These are phyloP conservation scores for Cheilosia scutellata DNA, from an alignment of 2,888 invertebrate genomes.

Conservation along the genomic window DNA sequence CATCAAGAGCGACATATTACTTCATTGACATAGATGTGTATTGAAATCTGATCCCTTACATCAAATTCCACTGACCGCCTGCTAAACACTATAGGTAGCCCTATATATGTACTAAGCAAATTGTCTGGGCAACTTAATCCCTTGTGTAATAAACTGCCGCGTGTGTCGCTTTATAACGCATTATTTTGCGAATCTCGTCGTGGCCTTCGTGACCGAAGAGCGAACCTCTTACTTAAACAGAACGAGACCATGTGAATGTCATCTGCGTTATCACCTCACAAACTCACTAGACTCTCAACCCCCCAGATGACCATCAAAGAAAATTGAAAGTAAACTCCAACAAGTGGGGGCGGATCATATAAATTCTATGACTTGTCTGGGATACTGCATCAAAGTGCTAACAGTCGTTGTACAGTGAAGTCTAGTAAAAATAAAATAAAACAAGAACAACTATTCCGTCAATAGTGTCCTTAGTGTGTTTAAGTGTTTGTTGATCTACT, in stretches of 20 bases:
- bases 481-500: slow-evolving; percentile 23
- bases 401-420: slow-evolving; percentile 47
- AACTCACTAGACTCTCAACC: slow-evolving; percentile 34
- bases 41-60: slow-evolving; percentile 53
- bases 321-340: slow-evolving; percentile 65
- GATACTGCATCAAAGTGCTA: slow-evolving; percentile 61
- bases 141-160: slow-evolving; percentile 57
- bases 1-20: slow-evolving; percentile 70
- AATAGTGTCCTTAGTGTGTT: slow-evolving; percentile 32
- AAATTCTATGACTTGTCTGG: slow-evolving; percentile 38
- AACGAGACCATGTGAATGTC: slow-evolving; percentile 77
- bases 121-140: slow-evolving; percentile 70
- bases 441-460: slow-evolving; percentile 23
- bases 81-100: slow-evolving; percentile 27
- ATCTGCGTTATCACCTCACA: slow-evolving; percentile 35
- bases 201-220: slow-evolving; percentile 32
- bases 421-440: slow-evolving; percentile 11
- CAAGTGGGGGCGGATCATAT: slow-evolving; percentile 62
- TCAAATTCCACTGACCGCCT: slow-evolving; percentile 45
- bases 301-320: slow-evolving; percentile 59
- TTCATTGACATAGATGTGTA: slow-evolving; percentile 58
- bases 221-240: slow-evolving; percentile 72
- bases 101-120: slow-evolving; percentile 23
- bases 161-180: slow-evolving; percentile 38
- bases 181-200: slow-evolving; percentile 48